Evolutionary conservation across 2,797 vertebrate species (phyloP), one percentile per base, ranked within the genome.

Genomic region (Eleutherodactylus coqui): DNA sequence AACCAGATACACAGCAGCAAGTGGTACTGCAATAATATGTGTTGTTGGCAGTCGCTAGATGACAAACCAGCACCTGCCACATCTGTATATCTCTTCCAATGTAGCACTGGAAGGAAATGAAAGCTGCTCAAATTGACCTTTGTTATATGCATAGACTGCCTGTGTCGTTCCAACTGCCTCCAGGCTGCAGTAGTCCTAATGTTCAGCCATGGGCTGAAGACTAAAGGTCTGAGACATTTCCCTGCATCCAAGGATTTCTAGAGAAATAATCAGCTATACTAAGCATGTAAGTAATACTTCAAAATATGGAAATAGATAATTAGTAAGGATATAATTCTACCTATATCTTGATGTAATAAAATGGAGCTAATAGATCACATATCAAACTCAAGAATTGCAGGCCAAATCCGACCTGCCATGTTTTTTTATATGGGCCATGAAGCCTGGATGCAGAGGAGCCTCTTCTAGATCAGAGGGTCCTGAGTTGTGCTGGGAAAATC

Each of bases 311-410:
- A 51, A 53, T 51, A 77, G 32, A 58, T 24, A 16, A 55, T 58
- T 36, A 55, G 29, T 14, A 45, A 38, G 47, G 45, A 55, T 58
- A 82, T 49, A 72, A 82, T 72, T 24, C 47, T 38, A n/a, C 38
- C 43, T 72, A n/a, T 27, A 45, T 69, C 45, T 55, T 41, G 17
- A 73, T 82, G 17, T 32, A 49, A 67, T 19, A 70, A 51, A 78
- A 29, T 19, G n/a, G 34, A 27, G 55, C 75, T 49, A 53, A 78
- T 45, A 78, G 75, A 69, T 77, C 47, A 78, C n/a, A n/a, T n/a
- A n/a, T n/a, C n/a, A n/a, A n/a, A n/a, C n/a, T n/a, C n/a, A n/a
- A n/a, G n/a, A n/a, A n/a, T n/a, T n/a, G n/a, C n/a, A n/a, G n/a
- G n/a, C n/a, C n/a, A n/a, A n/a, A n/a, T n/a, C n/a, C n/a, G n/a